phyloP scores from a whole-genome alignment of 2,113 vertebrate species.

The Ibidorhyncha struthersii region DNA sequence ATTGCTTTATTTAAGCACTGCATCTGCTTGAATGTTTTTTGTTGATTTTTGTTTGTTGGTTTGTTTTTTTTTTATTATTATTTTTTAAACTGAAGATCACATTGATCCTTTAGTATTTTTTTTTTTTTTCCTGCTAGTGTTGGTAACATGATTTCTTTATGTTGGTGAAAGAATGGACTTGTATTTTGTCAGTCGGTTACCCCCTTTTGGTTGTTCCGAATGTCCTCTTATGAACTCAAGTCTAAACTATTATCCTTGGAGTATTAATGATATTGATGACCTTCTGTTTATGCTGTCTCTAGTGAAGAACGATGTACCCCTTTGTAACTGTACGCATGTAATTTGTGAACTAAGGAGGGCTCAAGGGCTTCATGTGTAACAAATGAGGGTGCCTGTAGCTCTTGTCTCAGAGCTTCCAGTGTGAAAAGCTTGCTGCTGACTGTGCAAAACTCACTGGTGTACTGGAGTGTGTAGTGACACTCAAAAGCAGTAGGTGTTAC shows the following conservation, averaged over 20 bases:
- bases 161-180: not conserved
- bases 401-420: not conserved
- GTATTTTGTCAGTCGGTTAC: not conserved
- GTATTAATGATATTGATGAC: not conserved
- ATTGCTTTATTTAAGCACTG: not conserved
- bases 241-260: not conserved
- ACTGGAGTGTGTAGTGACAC: not conserved
- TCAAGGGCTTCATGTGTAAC: not conserved
- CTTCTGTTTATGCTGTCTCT: not conserved
- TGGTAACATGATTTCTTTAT: not conserved
- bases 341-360: not conserved
- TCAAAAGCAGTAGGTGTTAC: not conserved
- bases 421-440: not conserved
- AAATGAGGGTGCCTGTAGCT: not conserved
- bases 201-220: not conserved
- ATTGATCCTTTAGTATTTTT: not conserved
- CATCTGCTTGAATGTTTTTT: not conserved
- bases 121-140: not conserved
- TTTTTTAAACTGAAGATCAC: not conserved
- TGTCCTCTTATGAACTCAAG: not conserved
- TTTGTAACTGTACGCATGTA: not conserved
- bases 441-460: fast-evolving
- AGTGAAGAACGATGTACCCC: not conserved
- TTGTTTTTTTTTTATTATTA: not conserved
- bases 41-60: not conserved